These are phyloP conservation scores for Ataeniobius toweri DNA, from an alignment of 2,797 vertebrate genomes.

Conservation along the genomic window DNA sequence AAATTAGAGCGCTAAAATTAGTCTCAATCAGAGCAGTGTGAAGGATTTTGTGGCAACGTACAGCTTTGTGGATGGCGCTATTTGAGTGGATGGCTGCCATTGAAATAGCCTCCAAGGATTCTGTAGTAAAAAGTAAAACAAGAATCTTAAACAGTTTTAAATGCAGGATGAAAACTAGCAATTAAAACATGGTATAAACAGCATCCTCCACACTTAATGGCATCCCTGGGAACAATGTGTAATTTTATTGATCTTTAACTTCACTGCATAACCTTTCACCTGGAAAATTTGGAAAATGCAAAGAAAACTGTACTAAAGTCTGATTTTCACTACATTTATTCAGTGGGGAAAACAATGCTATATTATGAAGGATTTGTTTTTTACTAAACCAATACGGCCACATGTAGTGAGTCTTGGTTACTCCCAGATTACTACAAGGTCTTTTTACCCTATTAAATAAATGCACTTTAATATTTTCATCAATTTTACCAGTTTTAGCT, in stretches of 20 bases:
- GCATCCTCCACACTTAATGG: background rate
- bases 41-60: conserved; percentile 63
- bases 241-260: background rate
- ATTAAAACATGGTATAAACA: background rate
- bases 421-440: background rate
- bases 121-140: conserved; percentile 68
- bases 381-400: too few relatives aligned
- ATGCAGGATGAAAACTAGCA: background rate
- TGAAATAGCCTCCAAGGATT: conserved; percentile 86
- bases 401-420: background rate
- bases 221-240: background rate
- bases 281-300: background rate
- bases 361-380: too few relatives aligned
- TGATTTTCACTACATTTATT: too few relatives aligned
- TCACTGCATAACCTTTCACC: background rate
- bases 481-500: background rate
- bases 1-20: background rate
- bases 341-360: too few relatives aligned
- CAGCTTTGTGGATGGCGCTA: conserved; percentile 86
- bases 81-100: conserved; percentile 89
- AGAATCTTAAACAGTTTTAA: background rate
- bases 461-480: too few relatives aligned
- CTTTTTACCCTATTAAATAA: too few relatives aligned
- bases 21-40: background rate
- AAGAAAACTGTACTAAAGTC: too few relatives aligned